phyloP scores from a whole-genome alignment of 2,888 invertebrate genomes.

The Cremastinae sp. region DNA sequence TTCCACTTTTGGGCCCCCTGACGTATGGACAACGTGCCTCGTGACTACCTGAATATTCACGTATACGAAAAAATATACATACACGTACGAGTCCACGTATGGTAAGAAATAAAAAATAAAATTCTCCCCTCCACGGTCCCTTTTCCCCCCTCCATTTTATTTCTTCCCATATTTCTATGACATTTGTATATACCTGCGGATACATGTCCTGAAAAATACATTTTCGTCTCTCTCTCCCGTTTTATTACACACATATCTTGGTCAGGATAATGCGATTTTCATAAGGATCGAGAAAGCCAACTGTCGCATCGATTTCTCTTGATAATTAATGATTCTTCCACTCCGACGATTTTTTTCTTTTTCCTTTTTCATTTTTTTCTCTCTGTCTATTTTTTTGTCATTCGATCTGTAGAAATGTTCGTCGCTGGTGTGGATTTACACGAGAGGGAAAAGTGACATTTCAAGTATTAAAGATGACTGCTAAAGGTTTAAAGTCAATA shows the following conservation, averaged over 20 bases:
- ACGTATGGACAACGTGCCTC: constrained; percentile 69
- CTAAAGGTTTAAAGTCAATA: constrained; percentile 17
- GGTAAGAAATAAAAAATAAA: constrained; percentile 33
- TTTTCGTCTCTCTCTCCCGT: constrained; percentile 27
- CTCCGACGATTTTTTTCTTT: constrained; percentile 2
- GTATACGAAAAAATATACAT: constrained; percentile 39
- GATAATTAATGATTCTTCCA: constrained; percentile 74
- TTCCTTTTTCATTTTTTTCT: constrained; percentile 48
- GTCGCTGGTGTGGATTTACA: neutral
- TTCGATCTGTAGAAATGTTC: neutral
- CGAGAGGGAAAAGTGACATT: constrained; percentile 53
- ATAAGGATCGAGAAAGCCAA: constrained; percentile 65
- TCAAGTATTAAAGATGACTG: constrained; percentile 1
- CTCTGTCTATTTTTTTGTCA: constrained; percentile 5
- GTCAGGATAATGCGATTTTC: constrained; percentile 78
- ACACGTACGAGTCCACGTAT: constrained; percentile 31
- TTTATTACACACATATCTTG: constrained; percentile 65
- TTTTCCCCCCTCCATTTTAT: constrained; percentile 28
- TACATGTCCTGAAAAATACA: constrained; percentile 10
- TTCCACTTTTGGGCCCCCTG: constrained; percentile 65
- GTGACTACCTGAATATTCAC: constrained; percentile 71
- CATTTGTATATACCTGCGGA: constrained; percentile 37
- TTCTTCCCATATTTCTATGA: constrained; percentile 33
- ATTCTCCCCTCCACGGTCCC: constrained; percentile 54
- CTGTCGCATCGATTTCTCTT: constrained; percentile 47